Conservation (phyloP, 1,140 invertebrate genomes). For the Glossosoma conforme region DNA sequence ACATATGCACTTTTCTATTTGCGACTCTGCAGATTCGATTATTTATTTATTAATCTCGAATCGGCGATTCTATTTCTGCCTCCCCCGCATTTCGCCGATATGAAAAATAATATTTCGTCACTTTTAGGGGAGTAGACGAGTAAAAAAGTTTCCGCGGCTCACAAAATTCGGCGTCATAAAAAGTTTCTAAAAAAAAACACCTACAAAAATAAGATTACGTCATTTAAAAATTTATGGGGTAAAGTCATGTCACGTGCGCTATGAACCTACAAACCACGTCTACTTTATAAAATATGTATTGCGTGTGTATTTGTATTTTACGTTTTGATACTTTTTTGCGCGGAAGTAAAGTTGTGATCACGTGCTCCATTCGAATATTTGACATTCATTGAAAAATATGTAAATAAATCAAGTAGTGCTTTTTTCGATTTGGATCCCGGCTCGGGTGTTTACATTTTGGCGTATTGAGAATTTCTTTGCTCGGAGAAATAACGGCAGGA, state of each 20-base stretch:
- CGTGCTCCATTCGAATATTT: constrained; percentile 5
- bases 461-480: too few species aligned
- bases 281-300: not conserved
- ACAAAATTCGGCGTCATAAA: too few species aligned
- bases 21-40: constrained; percentile 11
- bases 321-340: too few species aligned
- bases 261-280: not conserved
- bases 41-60: constrained; percentile 28
- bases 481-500: too few species aligned
- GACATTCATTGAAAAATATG: constrained; percentile 6
- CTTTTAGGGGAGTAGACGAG: too few species aligned
- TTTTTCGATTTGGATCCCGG: constrained; percentile 2
- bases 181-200: too few species aligned
- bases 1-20: constrained; percentile 27
- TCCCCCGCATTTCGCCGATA: too few species aligned
- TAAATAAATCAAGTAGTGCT: constrained; percentile 7
- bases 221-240: constrained; percentile 3
- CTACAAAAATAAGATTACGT: constrained; percentile 4
- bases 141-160: too few species aligned
- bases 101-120: too few species aligned
- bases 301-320: too few species aligned
- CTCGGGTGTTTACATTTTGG: too few species aligned
- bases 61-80: too few species aligned
- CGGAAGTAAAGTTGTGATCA: not conserved
- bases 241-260: constrained; percentile 1